Conservation (phyloP, 1,140 invertebrate species). For the Lepidurus couesii region DNA sequence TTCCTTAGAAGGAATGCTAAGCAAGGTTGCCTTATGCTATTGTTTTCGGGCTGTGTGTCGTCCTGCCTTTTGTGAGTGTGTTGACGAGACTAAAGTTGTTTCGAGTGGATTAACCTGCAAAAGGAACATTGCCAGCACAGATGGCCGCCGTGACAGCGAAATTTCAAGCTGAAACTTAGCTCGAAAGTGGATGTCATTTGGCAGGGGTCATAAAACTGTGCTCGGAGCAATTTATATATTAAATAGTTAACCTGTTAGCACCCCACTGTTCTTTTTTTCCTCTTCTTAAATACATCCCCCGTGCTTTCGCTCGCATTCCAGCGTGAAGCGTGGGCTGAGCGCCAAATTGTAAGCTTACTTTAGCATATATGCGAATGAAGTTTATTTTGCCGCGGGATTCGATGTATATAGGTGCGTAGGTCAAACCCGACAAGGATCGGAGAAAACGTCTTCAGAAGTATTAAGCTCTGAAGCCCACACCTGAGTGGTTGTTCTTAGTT, state of each 20-base stretch:
- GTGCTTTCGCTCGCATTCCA: background rate
- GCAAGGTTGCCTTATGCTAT: background rate
- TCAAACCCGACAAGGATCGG: background rate
- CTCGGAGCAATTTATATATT: background rate
- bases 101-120: background rate
- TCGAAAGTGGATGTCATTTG: background rate
- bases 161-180: no score
- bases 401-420: background rate
- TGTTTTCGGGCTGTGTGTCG: background rate
- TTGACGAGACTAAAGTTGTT: background rate
- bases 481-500: constrained; percentile 3
- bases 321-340: background rate
- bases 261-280: background rate
- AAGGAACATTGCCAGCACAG: background rate
- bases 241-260: background rate
- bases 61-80: background rate
- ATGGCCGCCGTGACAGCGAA: background rate
- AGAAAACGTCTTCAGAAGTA: background rate
- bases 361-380: constrained; percentile 11
- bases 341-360: background rate
- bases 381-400: background rate
- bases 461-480: background rate
- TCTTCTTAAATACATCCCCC: background rate
- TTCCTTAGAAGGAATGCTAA: background rate
- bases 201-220: background rate